Percentiles rank a stretch among this genome's conserved stretches.
Evolutionary conservation across 2,888 invertebrate species (phyloP).

Genomic region (Hofmannophila pseudospretella): DNA sequence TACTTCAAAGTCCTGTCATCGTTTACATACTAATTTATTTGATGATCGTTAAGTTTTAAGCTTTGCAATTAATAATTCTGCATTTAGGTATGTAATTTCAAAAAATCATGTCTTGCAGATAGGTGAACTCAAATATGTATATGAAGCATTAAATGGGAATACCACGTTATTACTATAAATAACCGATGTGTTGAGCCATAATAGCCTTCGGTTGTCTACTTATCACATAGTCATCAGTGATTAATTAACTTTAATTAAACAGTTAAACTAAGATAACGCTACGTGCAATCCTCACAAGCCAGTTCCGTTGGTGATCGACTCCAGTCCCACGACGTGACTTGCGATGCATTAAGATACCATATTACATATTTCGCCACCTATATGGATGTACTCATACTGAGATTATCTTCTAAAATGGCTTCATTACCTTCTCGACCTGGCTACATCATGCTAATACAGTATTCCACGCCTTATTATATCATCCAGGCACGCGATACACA

Average conservation of each 20-base stretch:
- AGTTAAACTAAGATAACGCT: slow-evolving; percentile 20
- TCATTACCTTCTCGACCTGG: slow-evolving; percentile 45
- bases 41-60: too few species aligned
- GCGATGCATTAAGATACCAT: slow-evolving; percentile 57
- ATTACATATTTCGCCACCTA: slow-evolving; percentile 59
- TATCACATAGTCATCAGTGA: slow-evolving; percentile 34
- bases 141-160: too few species aligned
- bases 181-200: slow-evolving; percentile 8
- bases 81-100: too few species aligned
- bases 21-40: too few species aligned
- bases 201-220: slow-evolving; percentile 10
- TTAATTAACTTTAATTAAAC: slow-evolving; percentile 45
- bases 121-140: not conserved
- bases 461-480: slow-evolving; percentile 43
- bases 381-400: slow-evolving; percentile 28
- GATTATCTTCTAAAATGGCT: slow-evolving; percentile 42
- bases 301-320: slow-evolving; percentile 24
- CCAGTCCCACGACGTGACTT: slow-evolving; percentile 43
- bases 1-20: too few species aligned
- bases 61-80: too few species aligned
- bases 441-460: slow-evolving; percentile 52
- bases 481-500: slow-evolving; percentile 61
- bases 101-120: too few species aligned
- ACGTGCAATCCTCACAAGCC: slow-evolving; percentile 13
- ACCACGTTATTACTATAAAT: slow-evolving; percentile 8